phyloP scores from a whole-genome alignment of 2,797 vertebrate species.

The Danio kyathit region DNA sequence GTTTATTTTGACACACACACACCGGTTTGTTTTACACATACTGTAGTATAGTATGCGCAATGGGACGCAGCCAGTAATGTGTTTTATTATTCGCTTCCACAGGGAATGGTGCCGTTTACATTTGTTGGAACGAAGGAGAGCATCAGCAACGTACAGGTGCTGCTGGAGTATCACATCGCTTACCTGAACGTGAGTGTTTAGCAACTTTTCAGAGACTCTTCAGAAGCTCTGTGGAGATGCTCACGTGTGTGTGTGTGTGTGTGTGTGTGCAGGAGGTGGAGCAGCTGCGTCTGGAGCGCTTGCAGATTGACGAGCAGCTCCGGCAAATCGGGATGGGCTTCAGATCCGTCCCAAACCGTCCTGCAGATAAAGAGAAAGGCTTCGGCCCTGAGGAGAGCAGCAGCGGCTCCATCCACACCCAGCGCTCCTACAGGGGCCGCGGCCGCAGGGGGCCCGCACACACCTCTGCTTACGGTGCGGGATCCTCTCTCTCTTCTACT shows the following conservation, averaged over 20 bases:
- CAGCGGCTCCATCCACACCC: slow-evolving; percentile 79
- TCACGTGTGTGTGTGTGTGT: no score
- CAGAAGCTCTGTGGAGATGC: no score
- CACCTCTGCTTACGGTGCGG: slow-evolving; percentile 92
- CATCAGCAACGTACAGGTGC: slow-evolving; percentile 95
- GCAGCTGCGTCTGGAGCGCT: slow-evolving; percentile 87
- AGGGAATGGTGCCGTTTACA: slow-evolving; percentile 99
- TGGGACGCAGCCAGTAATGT: neutral
- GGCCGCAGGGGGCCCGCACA: slow-evolving; percentile 93
- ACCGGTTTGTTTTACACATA: neutral
- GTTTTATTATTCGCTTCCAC: slow-evolving; percentile 59
- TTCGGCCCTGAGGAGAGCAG: slow-evolving; percentile 85
- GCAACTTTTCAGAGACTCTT: neutral
- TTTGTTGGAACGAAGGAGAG: slow-evolving; percentile 99
- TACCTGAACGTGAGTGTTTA: slow-evolving; percentile 91
- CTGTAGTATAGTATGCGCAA: no score
- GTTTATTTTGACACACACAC: no score
- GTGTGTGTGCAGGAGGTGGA: slow-evolving; percentile 85
- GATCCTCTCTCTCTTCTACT: no score
- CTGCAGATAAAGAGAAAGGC: slow-evolving; percentile 85
- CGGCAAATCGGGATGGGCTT: slow-evolving; percentile 91
- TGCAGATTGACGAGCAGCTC: slow-evolving; percentile 93
- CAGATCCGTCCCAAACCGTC: slow-evolving; percentile 86
- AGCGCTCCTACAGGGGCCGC: slow-evolving; percentile 91
- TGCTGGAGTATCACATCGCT: slow-evolving; percentile 97